Conservation (phyloP, 1,140 invertebrate species). For the Ceratina calcarata region DNA sequence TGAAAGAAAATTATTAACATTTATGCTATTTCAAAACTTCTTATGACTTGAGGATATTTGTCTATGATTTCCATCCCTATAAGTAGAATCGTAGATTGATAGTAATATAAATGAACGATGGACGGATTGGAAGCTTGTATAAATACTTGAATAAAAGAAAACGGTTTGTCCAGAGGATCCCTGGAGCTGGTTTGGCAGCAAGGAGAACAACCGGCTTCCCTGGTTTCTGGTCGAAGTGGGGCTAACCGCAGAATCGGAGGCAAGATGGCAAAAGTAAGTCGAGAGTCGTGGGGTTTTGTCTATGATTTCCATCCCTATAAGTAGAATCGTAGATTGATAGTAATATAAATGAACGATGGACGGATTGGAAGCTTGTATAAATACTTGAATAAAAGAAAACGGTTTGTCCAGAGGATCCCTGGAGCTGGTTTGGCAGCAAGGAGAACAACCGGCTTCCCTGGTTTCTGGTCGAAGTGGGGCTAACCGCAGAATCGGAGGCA, state of each 20-base stretch:
- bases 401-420: not conserved
- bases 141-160: not conserved
- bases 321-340: too few species aligned
- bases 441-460: conserved; percentile 71
- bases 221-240: conserved; percentile 73
- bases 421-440: conserved; percentile 50
- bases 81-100: too few species aligned
- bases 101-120: too few species aligned
- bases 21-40: too few species aligned
- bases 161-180: not conserved
- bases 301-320: too few species aligned
- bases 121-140: too few species aligned
- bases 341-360: too few species aligned
- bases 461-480: conserved; percentile 74
- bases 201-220: conserved; percentile 71
- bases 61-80: too few species aligned
- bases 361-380: too few species aligned
- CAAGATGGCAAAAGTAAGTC: conserved; percentile 79
- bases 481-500: conserved; percentile 77
- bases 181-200: conserved; percentile 42
- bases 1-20: too few species aligned
- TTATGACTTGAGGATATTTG: too few species aligned
- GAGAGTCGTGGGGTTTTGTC: conserved; percentile 17
- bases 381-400: conserved; percentile 3
- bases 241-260: conserved; percentile 77